A percentile compares a stretch with the other conserved stretches of the same genome.
phyloP scores from a whole-genome alignment of 2,888 invertebrate species.

The Hedychridium roseum region DNA sequence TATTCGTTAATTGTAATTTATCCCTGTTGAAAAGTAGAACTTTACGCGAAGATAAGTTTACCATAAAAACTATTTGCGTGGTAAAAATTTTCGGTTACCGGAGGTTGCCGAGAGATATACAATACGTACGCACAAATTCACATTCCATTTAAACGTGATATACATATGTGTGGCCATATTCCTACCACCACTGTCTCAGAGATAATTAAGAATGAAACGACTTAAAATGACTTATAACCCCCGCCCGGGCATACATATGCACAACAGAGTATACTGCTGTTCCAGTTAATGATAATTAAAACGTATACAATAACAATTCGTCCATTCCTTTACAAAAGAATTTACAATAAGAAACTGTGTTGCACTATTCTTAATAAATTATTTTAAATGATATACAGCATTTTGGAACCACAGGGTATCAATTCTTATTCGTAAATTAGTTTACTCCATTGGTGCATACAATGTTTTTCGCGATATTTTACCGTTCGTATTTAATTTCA shows the following conservation, averaged over 20 bases:
- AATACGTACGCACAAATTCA: constrained; percentile 15
- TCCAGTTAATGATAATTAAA: neutral
- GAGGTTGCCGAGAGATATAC: constrained; percentile 11
- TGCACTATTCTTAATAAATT: neutral
- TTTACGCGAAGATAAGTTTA: constrained; percentile 29
- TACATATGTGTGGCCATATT: constrained; percentile 39
- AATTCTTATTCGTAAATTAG: neutral
- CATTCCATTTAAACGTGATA: constrained; percentile 33
- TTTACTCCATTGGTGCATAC: neutral
- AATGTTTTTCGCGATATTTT: neutral
- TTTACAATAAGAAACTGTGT: neutral
- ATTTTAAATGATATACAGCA: neutral
- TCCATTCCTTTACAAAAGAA: neutral
- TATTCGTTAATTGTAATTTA: constrained; percentile 31
- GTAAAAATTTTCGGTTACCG: constrained; percentile 14
- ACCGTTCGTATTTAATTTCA: neutral
- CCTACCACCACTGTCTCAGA: constrained; percentile 26
- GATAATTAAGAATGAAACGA: constrained; percentile 7
- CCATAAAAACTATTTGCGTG: constrained; percentile 2
- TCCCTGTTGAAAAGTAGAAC: constrained; percentile 18
- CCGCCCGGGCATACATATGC: neutral
- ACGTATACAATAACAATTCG: neutral
- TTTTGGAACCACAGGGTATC: neutral
- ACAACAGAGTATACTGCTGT: neutral
- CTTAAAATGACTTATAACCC: neutral